Evolutionary conservation across 2,888 invertebrate genomes (phyloP).

Genomic region (Gari tellinella): DNA sequence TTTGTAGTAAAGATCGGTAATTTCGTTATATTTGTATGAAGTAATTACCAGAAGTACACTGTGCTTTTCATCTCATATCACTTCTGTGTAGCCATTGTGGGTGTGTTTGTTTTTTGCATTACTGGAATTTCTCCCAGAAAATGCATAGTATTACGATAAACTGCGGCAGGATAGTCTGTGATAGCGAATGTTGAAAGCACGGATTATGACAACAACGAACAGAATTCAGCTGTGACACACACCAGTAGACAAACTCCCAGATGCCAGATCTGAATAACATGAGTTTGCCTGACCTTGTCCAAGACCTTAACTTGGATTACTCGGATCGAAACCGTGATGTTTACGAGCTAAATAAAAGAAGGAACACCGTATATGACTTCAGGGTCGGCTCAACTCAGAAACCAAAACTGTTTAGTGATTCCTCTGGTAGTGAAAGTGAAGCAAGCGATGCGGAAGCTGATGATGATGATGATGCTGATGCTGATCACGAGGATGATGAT

Average conservation of each 20-base stretch:
- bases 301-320: conserved; percentile 64
- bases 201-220: background rate
- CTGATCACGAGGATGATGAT: conserved; percentile 9
- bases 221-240: background rate
- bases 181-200: too few species aligned
- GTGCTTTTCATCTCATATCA: too few species aligned
- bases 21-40: too few species aligned
- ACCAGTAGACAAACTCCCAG: conserved; percentile 5
- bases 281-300: conserved; percentile 25
- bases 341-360: conserved; percentile 1
- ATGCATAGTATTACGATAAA: too few species aligned
- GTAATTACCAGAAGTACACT: too few species aligned
- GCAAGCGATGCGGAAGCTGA: conserved; percentile 15
- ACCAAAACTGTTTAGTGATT: too few species aligned
- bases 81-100: too few species aligned
- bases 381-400: conserved; percentile 24
- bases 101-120: too few species aligned
- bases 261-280: conserved; percentile 28
- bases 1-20: too few species aligned
- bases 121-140: too few species aligned
- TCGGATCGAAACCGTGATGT: conserved; percentile 56
- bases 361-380: conserved; percentile 30
- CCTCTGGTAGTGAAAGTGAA: background rate
- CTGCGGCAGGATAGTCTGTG: too few species aligned
- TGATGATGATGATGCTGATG: conserved; percentile 28